Evolutionary conservation across 2,797 vertebrate species (phyloP), one percentile per base, ranked within the genome.

Genomic region (Antrozous pallidus): DNA sequence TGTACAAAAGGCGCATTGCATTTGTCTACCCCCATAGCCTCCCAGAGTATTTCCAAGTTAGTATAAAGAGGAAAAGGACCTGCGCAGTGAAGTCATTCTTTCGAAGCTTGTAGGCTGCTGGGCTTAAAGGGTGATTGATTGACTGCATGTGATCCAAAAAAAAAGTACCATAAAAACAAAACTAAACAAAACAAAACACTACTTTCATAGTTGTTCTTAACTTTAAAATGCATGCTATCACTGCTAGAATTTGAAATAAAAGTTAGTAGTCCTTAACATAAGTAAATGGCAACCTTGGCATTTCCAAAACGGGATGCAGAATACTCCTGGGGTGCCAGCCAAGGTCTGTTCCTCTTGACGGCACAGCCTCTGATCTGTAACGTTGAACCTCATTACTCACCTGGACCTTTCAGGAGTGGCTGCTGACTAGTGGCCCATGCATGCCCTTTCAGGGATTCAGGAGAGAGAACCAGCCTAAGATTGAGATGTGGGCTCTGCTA

Each of bases 221-320:
- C 67, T 95, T 95, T 81, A 65, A 93, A 90, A 81, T 93, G n/a
- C 22, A 79, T 94, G 93, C 94, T 73, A 87, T 93, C 69, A 47
- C 61, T n/a, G 7, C 8, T 77, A 75, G 54, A 94, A 95, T 88
- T 91, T 78, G 67, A 95, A 95, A 90, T 95, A 93, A 96, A 96
- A 93, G 70, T 67, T 79, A 84, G 42, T 80, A 89, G 67, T 69
- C 77, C 71, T 94, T 96, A 87, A 56, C 75, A 22, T 63, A 63
- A 69, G 67, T 82, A 83, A 96, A 89, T 90, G 80, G 73, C n/a
- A 91, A 93, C 92, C 67, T 36, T 95, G 79, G 20, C 49, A 94
- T 96, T 97, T 97, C 88, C 94, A 11, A 69, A 87, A 28, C 67
- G 54, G 38, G 24, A 0, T 36, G 70, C 61, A 73, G 56, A 63